phyloP scores from a whole-genome alignment of 2,113 vertebrate species.

The Mystacornis crossleyi region DNA sequence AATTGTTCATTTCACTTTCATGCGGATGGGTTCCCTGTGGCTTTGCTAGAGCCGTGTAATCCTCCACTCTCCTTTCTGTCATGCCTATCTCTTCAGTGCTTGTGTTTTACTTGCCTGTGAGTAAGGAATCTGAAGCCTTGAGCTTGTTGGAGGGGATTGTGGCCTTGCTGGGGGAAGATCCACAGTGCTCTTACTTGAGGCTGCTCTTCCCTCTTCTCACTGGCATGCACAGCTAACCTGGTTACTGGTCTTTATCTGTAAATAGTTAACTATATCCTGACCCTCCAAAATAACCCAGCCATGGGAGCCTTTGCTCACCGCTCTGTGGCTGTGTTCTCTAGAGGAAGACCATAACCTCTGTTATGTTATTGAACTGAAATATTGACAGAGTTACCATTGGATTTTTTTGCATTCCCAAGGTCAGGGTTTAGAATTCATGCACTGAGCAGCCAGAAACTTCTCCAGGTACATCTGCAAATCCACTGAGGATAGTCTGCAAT shows the following conservation, averaged over 20 bases:
- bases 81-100: background rate
- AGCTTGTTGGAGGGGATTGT: background rate
- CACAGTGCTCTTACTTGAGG: background rate
- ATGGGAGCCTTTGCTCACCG: background rate
- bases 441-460: background rate
- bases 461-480: background rate
- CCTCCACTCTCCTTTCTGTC: background rate
- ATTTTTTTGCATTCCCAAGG: background rate
- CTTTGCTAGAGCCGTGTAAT: conserved; percentile 24
- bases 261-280: background rate
- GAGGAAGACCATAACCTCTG: background rate
- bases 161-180: background rate
- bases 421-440: background rate
- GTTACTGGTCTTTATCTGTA: background rate
- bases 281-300: background rate
- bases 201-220: background rate
- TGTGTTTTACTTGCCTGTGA: background rate
- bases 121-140: background rate
- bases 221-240: background rate
- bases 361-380: background rate
- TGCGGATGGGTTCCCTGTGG: background rate
- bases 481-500: background rate
- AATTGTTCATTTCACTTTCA: conserved; percentile 45
- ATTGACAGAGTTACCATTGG: background rate
- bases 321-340: background rate